A percentile compares a stretch with the other conserved stretches of the same genome.
These are phyloP conservation scores for Nycticryphes semicollaris DNA, from an alignment of 2,113 vertebrate genomes.

Conservation along the genomic window DNA sequence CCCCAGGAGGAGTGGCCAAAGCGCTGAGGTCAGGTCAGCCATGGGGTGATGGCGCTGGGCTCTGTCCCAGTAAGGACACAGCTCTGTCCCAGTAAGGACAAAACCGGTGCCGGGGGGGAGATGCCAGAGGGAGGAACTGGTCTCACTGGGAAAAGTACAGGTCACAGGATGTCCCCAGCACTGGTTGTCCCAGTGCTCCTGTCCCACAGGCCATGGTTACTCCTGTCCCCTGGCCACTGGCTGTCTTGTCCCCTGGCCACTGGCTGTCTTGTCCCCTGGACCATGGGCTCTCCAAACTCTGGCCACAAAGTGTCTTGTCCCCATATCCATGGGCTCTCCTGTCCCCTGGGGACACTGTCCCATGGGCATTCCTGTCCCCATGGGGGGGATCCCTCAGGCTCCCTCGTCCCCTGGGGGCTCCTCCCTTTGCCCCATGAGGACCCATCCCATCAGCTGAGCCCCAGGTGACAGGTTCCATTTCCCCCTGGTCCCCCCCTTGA, in stretches of 20 bases:
- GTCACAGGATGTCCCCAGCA: neutral
- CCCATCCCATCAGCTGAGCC: neutral
- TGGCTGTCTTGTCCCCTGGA: neutral
- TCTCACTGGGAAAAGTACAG: neutral
- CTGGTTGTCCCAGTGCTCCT: neutral
- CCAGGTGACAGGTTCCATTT: neutral
- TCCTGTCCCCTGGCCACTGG: neutral
- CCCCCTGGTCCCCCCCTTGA: neutral
- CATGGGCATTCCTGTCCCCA: neutral
- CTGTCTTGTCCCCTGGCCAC: neutral
- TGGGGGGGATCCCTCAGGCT: neutral
- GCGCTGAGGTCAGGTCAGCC: neutral
- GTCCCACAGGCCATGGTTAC: neutral
- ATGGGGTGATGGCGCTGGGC: neutral
- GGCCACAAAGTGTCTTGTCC: too few relatives aligned
- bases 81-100: rapidly evolving
- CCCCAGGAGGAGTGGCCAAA: neutral
- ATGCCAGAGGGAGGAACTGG: neutral
- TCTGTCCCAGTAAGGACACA: neutral
- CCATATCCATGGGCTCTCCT: neutral
- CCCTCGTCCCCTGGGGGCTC: too few relatives aligned
- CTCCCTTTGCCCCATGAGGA: neutral
- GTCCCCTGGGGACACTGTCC: too few relatives aligned
- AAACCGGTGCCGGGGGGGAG: neutral
- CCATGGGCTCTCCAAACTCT: neutral